These are phyloP conservation scores for Sesamia nonagrioides DNA, from an alignment of 1,140 invertebrate genomes.

Conservation along the genomic window DNA sequence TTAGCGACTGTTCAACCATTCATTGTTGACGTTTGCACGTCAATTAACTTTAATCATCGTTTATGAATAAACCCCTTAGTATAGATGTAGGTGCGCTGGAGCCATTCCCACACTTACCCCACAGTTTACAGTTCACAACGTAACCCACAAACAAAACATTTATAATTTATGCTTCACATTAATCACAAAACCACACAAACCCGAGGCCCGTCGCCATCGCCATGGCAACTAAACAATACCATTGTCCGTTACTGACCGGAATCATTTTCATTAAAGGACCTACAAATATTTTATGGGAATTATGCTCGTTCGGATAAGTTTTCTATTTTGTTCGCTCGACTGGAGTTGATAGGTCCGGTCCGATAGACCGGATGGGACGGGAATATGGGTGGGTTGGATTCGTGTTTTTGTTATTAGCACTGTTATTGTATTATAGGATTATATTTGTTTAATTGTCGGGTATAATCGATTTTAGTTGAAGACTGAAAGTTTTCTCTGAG, in stretches of 20 bases:
- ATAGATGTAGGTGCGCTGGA: neutral
- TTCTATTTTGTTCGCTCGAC: conserved; percentile 13
- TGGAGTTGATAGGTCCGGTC: conserved; percentile 8
- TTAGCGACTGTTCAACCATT: no score
- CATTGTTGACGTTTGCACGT: no score
- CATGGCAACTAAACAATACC: conserved; percentile 30
- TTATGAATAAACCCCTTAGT: no score
- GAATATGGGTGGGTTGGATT: conserved; percentile 4
- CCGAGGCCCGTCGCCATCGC: conserved; percentile 1
- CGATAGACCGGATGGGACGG: conserved; percentile 12
- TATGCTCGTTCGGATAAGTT: conserved; percentile 14
- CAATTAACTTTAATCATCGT: no score
- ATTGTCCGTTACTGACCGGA: conserved; percentile 34
- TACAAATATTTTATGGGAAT: conserved; percentile 43
- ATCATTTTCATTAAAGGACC: conserved; percentile 28
- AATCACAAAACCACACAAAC: conserved; percentile 10
- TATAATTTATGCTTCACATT: conserved; percentile 20
- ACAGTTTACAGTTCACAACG: conserved; percentile 1
- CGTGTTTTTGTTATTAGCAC: neutral
- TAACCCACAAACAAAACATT: conserved; percentile 26
- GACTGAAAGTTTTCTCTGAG: no score
- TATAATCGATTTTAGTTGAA: neutral
- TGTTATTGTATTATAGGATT: conserved; percentile 24
- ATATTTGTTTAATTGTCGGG: conserved; percentile 7
- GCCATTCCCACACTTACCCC: neutral